Evolutionary conservation across 1,140 invertebrate genomes (phyloP).

Genomic region (Heliconius hermathena): DNA sequence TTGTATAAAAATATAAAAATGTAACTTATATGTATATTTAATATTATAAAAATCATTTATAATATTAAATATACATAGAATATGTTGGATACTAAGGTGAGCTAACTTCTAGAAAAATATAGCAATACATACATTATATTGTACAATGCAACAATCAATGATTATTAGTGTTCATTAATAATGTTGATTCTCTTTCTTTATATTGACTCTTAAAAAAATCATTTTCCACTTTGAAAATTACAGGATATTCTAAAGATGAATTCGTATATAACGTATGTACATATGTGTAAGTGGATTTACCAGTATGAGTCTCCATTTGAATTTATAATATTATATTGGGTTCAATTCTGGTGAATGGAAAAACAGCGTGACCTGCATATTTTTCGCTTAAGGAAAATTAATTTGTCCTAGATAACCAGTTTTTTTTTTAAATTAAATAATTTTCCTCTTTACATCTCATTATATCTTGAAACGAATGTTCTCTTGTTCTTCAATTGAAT

Average conservation of each 20-base stretch:
- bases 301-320: neutral
- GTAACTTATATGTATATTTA: no score
- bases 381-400: conserved; percentile 4
- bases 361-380: neutral
- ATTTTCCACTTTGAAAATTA: neutral
- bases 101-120: no score
- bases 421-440: neutral
- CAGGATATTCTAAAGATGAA: neutral
- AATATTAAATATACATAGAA: no score
- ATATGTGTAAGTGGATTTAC: neutral
- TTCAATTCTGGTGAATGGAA: neutral
- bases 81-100: no score
- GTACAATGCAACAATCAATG: no score
- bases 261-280: neutral
- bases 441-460: neutral
- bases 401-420: neutral
- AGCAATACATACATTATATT: no score
- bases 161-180: no score
- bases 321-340: neutral
- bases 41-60: no score
- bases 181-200: neutral
- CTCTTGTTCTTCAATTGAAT: no score
- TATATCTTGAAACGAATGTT: no score
- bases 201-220: neutral
- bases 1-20: no score